phyloP scores from a whole-genome alignment of 2,888 invertebrate genomes.

The Melieria picta region DNA sequence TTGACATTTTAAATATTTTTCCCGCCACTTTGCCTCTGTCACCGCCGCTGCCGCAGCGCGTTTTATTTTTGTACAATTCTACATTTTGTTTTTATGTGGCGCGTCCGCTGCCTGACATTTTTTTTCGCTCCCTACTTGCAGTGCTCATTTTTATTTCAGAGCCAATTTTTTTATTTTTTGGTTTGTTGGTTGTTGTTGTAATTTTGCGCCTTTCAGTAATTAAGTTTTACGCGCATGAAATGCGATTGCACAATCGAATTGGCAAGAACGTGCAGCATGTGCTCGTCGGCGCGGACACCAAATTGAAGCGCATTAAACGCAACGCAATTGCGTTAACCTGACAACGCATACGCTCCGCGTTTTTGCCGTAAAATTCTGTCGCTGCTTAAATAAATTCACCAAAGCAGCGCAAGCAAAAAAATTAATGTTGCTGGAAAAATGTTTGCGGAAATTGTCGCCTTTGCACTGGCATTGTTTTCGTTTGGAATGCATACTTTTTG shows the following conservation, averaged over 20 bases:
- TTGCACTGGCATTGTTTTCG: no score
- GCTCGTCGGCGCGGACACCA: not conserved
- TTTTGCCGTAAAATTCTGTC: no score
- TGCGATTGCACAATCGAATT: slow-evolving; percentile 10
- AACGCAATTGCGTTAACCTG: slow-evolving; percentile 18
- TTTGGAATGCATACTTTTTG: no score
- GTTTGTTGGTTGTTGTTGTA: no score
- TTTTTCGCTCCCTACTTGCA: no score
- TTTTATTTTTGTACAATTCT: slow-evolving; percentile 5
- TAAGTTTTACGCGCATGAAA: slow-evolving; percentile 20
- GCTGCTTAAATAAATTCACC: no score
- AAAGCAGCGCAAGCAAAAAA: no score
- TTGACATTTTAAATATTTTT: slow-evolving; percentile 41
- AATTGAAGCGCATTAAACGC: slow-evolving; percentile 22
- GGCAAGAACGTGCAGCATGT: not conserved
- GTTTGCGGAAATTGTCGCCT: no score
- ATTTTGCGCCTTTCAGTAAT: not conserved
- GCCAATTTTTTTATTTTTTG: no score
- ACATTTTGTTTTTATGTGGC: not conserved
- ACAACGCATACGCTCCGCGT: not conserved
- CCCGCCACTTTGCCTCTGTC: slow-evolving; percentile 1
- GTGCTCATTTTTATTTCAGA: no score
- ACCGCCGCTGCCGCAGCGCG: not conserved
- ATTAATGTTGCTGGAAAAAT: no score
- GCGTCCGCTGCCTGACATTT: no score